These are phyloP conservation scores for Thunnus albacares DNA, from an alignment of 2,797 vertebrate genomes.

Conservation along the genomic window DNA sequence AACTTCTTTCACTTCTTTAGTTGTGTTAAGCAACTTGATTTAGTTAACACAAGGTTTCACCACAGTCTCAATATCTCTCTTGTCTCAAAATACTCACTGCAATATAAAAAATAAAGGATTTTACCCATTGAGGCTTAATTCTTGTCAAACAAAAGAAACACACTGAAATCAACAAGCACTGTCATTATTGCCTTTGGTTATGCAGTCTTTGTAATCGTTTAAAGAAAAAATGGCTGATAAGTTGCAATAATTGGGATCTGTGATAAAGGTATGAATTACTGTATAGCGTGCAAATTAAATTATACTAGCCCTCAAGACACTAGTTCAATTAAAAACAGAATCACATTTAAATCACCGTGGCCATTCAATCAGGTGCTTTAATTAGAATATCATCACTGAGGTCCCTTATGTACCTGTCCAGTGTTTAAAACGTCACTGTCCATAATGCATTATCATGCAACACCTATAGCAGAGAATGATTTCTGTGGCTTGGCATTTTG, in stretches of 20 bases:
- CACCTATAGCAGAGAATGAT: not conserved
- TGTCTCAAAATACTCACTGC: not conserved
- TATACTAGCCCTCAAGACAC: conserved; percentile 43
- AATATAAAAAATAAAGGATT: not conserved
- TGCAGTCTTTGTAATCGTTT: conserved; percentile 4
- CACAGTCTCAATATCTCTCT: not conserved
- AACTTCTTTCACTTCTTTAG: no score
- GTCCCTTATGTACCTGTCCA: conserved; percentile 27
- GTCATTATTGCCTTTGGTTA: not conserved
- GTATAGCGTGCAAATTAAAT: conserved; percentile 41
- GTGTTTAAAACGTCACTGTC: not conserved
- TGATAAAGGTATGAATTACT: conserved; percentile 41
- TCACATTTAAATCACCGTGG: conserved; percentile 49
- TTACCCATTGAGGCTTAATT: not conserved
- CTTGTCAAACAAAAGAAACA: not conserved
- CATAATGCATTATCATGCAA: not conserved
- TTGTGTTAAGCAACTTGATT: not conserved
- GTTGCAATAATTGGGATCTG: conserved; percentile 36
- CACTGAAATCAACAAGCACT: not conserved
- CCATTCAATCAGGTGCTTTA: conserved; percentile 60
- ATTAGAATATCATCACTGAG: conserved; percentile 50
- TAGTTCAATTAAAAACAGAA: conserved; percentile 58
- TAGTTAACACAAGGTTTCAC: no score
- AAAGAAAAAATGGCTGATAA: conserved; percentile 25
- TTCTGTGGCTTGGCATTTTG: not conserved